Percentiles rank a stretch among this genome's conserved stretches.
Conservation (phyloP, 1,140 invertebrate species). For the Drosophila biarmipes region DNA sequence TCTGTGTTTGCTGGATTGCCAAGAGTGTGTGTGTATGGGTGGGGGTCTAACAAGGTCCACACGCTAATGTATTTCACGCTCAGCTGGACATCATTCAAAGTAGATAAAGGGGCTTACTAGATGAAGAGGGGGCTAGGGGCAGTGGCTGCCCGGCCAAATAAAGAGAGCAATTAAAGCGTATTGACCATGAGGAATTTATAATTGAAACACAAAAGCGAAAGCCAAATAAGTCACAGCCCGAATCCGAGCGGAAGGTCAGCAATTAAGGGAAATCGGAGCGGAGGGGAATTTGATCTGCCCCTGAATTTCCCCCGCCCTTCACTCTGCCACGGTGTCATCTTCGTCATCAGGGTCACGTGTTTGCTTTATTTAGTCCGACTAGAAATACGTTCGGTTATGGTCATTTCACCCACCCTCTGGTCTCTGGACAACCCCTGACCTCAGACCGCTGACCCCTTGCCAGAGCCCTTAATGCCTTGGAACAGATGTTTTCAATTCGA, state of each 20-base stretch:
- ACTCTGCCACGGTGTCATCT: slow-evolving; percentile 60
- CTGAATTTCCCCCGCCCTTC: not conserved
- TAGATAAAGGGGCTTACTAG: slow-evolving; percentile 1
- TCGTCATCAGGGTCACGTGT: slow-evolving; percentile 55
- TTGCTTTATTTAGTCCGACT: slow-evolving; percentile 35
- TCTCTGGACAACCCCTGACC: slow-evolving; percentile 23
- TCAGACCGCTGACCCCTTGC: slow-evolving; percentile 20
- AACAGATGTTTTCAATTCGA: slow-evolving; percentile 71
- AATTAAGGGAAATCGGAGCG: slow-evolving; percentile 58
- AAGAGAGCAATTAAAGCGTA: slow-evolving; percentile 81
- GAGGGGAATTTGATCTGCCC: slow-evolving; percentile 31
- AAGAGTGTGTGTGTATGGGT: slow-evolving; percentile 13
- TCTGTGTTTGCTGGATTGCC: slow-evolving; percentile 6
- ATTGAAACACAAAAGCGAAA: slow-evolving; percentile 66
- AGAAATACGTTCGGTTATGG: slow-evolving; percentile 43
- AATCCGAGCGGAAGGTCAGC: slow-evolving; percentile 63
- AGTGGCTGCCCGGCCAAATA: slow-evolving; percentile 49
- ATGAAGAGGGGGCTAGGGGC: slow-evolving; percentile 8
- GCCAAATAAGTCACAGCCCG: slow-evolving; percentile 51
- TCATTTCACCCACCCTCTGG: slow-evolving; percentile 19
- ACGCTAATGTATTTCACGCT: slow-evolving; percentile 61
- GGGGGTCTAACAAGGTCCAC: slow-evolving; percentile 49
- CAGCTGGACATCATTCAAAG: slow-evolving; percentile 39
- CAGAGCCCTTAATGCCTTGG: slow-evolving; percentile 64
- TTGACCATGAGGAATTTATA: slow-evolving; percentile 81